Evolutionary conservation across 92 coral and sea anemone genomes (phyloP).

Genomic region (Nematostella vectensis): DNA sequence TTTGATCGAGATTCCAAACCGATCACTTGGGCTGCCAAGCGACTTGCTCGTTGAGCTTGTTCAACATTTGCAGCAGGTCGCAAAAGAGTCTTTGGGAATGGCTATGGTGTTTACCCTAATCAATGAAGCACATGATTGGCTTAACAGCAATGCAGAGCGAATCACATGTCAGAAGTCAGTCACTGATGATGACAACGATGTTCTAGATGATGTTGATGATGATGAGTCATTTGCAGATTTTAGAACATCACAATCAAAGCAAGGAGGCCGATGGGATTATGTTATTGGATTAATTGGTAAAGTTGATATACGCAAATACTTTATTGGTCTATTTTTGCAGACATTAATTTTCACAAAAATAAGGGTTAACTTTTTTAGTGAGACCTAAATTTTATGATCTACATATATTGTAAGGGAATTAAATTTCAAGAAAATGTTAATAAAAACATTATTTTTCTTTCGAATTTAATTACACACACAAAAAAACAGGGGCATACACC

Average conservation of each 20-base stretch:
- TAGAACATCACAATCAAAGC: conserved; percentile 10
- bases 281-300: conserved; percentile 78
- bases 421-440: too few relatives aligned
- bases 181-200: background rate
- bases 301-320: too few relatives aligned
- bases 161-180: conserved; percentile 9
- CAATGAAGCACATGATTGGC: conserved; percentile 64
- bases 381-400: too few relatives aligned
- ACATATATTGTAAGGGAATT: too few relatives aligned
- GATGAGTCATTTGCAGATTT: conserved; percentile 7
- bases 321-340: too few relatives aligned
- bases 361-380: too few relatives aligned
- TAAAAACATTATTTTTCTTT: too few relatives aligned
- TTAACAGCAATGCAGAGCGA: conserved; percentile 24
- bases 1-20: conserved; percentile 62
- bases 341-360: too few relatives aligned
- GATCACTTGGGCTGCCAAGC: conserved; percentile 44
- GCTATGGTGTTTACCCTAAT: conserved; percentile 65
- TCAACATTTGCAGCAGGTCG: conserved; percentile 18
- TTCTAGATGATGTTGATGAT: conserved; percentile 14
- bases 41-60: conserved; percentile 37
- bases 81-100: conserved; percentile 59
- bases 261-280: conserved; percentile 74
- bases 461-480: too few relatives aligned
- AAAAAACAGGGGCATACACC: too few relatives aligned